phyloP scores from a whole-genome alignment of 92 coral and sea anemone genomes.

The Porites evermanni region DNA sequence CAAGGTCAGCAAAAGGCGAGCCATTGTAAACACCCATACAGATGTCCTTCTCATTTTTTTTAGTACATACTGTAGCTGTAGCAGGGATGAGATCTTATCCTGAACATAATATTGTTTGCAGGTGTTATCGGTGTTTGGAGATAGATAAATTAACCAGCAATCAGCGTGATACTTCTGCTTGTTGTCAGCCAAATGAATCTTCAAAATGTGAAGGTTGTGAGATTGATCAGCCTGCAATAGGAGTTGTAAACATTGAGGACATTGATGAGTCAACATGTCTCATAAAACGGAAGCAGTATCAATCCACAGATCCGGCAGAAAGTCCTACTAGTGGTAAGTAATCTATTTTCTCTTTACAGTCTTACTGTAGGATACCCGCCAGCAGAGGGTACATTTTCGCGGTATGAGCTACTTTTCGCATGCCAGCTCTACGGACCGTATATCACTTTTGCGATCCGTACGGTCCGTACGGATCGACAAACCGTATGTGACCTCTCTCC shows the following conservation, averaged over 20 bases:
- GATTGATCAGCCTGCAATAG: background rate
- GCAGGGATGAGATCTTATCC: background rate
- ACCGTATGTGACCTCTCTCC: too few relatives aligned
- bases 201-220: background rate
- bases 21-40: background rate
- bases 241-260: slow-evolving; percentile 56
- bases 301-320: background rate
- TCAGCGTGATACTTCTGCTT: background rate
- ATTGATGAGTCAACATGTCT: slow-evolving; percentile 53
- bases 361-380: background rate
- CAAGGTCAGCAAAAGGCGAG: background rate
- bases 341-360: background rate
- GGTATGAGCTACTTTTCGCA: too few relatives aligned
- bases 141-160: slow-evolving; percentile 19
- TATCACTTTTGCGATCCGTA: too few relatives aligned
- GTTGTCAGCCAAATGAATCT: background rate
- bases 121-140: slow-evolving; percentile 63
- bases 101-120: background rate
- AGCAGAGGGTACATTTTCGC: background rate
- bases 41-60: background rate
- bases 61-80: background rate
- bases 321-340: background rate
- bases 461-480: too few relatives aligned
- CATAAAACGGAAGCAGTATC: background rate
- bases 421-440: too few relatives aligned